Evolutionary conservation across 1,140 invertebrate genomes (phyloP).

Genomic region (Drosophila paulistorum): DNA sequence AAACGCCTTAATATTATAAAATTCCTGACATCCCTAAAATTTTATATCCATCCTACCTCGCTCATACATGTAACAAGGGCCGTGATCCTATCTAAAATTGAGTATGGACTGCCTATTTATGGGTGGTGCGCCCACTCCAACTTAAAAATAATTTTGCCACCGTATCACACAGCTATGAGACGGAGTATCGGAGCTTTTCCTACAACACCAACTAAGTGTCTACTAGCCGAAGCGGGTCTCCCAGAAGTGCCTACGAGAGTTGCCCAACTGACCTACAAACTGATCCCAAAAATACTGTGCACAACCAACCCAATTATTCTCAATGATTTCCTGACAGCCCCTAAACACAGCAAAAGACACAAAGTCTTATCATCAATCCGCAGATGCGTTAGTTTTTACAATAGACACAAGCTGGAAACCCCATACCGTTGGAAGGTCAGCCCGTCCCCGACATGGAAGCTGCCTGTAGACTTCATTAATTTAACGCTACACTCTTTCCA

Average conservation of each 20-base stretch:
- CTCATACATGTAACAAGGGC: constrained; percentile 20
- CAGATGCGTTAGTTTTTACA: background rate
- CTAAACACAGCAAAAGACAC: background rate
- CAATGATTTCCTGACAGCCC: background rate
- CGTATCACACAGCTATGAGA: constrained; percentile 21
- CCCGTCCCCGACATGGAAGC: background rate
- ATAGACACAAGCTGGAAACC: background rate
- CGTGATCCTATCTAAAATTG: constrained; percentile 23
- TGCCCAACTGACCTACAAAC: no score
- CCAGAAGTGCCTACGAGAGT: background rate
- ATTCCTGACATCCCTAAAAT: constrained; percentile 6
- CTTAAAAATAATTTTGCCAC: background rate
- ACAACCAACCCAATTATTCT: background rate
- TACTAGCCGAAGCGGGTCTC: constrained; percentile 21
- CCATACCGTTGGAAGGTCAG: background rate
- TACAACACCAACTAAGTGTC: constrained; percentile 21
- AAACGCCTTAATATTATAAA: no score
- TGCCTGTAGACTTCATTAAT: background rate
- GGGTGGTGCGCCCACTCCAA: constrained; percentile 21
- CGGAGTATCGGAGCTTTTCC: constrained; percentile 20
- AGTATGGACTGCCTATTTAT: constrained; percentile 18
- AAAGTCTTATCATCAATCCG: background rate
- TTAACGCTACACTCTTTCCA: no score
- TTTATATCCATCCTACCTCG: background rate
- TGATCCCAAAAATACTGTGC: background rate